Base-by-base conservation (phyloP, 2,113 vertebrate genomes). In the Cololabis saira region DNA sequence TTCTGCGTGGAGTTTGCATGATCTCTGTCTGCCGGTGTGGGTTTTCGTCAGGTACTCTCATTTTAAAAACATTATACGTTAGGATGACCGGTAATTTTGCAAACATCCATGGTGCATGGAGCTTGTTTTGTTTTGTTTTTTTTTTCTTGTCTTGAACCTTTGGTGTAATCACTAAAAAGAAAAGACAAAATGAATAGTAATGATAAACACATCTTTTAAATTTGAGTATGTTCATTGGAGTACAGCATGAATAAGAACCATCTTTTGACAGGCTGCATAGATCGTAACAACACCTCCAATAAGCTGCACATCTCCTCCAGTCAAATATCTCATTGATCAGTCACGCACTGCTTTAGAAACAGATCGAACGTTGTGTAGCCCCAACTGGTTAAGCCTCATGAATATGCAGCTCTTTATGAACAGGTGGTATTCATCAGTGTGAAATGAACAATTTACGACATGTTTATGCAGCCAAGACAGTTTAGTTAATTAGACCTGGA, bases 361-460 rank as follows among this genome's bases (percentile, higher is more conserved):
- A 41, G 44, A 17, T 44, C 24, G 19, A 41, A 62, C 59, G 30
- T 43, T n/a, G 43, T 27, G 21, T 56, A 43, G 18, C 17, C 1
- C 47, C 19, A 57, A 49, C 49, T 49, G 9, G 16, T 41, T 40
- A 48, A 42, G 40, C 21, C 17, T 76, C 42, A 59, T 17, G 30
- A 77, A 71, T 5, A 1, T 1, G 18, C 18, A 41, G 21, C 13
- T 47, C 40, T 41, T 27, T 22, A 8, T 12, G 43, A 50, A 51
- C 66, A 59, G 58, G 45, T 76, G 59, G 53, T 14, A 43, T 33
- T 48, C 37, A 67, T 61, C 52, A 42, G 45, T 30, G 30, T 67
- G 40, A 67, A 67, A 71, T 37, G 9, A 64, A 17, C 13, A 40
- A 71, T 44, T 55, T 33, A 45, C 5, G 30, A 52, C 49, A 55